These are phyloP conservation scores for Lerema accius DNA, from an alignment of 1,140 invertebrate genomes.

Conservation along the genomic window DNA sequence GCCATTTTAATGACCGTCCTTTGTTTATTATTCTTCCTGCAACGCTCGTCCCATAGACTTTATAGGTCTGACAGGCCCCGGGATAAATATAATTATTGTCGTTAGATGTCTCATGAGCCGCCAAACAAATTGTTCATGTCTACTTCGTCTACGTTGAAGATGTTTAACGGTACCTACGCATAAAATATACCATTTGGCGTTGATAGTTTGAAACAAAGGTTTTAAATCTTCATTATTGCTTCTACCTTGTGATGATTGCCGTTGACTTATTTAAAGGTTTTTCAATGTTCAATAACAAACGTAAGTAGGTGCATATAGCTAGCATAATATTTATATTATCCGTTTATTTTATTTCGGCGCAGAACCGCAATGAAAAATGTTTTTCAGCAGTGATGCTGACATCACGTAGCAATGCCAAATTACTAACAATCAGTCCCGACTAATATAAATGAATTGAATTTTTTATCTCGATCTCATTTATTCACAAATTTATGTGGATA, in stretches of 20 bases:
- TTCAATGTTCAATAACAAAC: background rate
- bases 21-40: constrained; percentile 72
- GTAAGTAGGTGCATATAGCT: background rate
- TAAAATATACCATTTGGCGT: background rate
- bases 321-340: background rate
- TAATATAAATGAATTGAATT: background rate
- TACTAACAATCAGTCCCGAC: constrained; percentile 42
- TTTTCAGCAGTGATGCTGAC: constrained; percentile 13
- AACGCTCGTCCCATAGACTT: constrained; percentile 42
- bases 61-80: constrained; percentile 41
- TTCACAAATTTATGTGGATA: too few species aligned
- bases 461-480: too few species aligned
- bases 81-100: constrained; percentile 45
- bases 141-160: constrained; percentile 20
- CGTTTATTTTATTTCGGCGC: background rate
- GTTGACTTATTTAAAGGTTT: background rate
- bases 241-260: background rate
- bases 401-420: constrained; percentile 12
- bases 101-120: constrained; percentile 5
- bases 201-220: background rate
- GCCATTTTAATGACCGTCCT: constrained; percentile 72
- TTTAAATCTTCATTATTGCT: background rate
- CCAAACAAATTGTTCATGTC: background rate
- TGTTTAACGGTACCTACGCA: background rate
- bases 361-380: constrained; percentile 6